These are phyloP conservation scores for Micronycteris hirsuta DNA, from an alignment of 2,113 vertebrate species.

Conservation along the genomic window DNA sequence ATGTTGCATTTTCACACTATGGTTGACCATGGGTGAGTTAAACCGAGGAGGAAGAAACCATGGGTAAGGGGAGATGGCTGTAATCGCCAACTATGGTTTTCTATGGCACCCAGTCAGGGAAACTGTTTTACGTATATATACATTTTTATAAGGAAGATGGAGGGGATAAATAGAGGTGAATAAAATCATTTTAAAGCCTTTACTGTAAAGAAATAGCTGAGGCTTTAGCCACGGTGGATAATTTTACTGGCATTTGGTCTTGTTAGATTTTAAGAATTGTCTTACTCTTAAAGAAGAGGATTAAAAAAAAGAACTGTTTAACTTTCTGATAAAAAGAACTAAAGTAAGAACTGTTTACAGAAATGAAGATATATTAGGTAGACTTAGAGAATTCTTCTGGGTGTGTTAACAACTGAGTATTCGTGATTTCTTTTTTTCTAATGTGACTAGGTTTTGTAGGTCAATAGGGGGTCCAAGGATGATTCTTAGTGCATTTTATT, in stretches of 20 bases:
- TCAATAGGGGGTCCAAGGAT: not conserved
- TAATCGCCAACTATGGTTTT: conserved; percentile 35
- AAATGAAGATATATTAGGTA: not conserved
- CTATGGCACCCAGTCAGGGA: not conserved
- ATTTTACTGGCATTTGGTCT: not conserved
- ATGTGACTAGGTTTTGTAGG: not conserved
- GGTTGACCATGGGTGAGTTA: not conserved
- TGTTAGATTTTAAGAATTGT: not conserved
- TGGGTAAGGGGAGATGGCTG: not conserved
- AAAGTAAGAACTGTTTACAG: not conserved
- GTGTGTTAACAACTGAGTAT: not conserved
- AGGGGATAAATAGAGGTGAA: not conserved
- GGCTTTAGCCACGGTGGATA: not conserved
- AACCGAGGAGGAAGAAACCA: not conserved
- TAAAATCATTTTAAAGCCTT: conserved; percentile 27
- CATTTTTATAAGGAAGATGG: conserved; percentile 46
- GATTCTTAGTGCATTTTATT: not conserved
- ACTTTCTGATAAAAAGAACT: no score
- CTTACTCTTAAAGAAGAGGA: not conserved
- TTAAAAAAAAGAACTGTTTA: not conserved
- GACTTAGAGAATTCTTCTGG: not conserved
- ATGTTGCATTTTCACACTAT: not conserved
- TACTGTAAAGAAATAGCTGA: conserved; percentile 29
- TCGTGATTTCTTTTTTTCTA: not conserved
- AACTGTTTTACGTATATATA: not conserved